These are phyloP conservation scores for Andricus grossulariae DNA, from an alignment of 1,140 invertebrate genomes.

Conservation along the genomic window DNA sequence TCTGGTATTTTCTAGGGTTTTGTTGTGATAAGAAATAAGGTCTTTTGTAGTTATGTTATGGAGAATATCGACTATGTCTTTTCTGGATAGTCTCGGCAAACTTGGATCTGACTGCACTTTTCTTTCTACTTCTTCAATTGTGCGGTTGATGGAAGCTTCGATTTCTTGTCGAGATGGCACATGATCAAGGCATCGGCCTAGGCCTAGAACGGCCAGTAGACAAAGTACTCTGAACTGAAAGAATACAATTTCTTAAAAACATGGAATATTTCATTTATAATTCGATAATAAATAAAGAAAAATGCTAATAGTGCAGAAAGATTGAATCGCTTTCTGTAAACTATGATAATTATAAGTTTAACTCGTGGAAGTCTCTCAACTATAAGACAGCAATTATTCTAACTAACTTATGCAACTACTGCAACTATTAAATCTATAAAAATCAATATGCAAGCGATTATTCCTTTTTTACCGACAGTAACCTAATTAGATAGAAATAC, in stretches of 20 bases:
- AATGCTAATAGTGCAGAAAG: too few species aligned
- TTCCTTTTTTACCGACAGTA: too few species aligned
- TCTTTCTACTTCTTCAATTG: slow-evolving; percentile 79
- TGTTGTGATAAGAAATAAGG: slow-evolving; percentile 69
- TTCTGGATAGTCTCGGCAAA: slow-evolving; percentile 77
- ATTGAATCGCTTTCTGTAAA: too few species aligned
- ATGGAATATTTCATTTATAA: too few species aligned
- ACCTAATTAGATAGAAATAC: too few species aligned
- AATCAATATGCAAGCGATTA: too few species aligned
- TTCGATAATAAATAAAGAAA: too few species aligned
- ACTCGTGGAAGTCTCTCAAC: too few species aligned
- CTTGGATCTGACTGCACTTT: slow-evolving; percentile 76
- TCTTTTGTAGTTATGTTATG: slow-evolving; percentile 76
- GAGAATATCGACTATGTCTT: slow-evolving; percentile 79
- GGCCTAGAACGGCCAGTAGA: slow-evolving; percentile 60
- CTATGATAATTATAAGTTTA: too few species aligned
- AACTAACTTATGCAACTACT: too few species aligned
- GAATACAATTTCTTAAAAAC: slow-evolving; percentile 7
- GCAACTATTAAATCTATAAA: too few species aligned
- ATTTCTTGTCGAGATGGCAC: slow-evolving; percentile 62
- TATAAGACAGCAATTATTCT: too few species aligned
- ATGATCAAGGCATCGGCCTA: slow-evolving; percentile 55
- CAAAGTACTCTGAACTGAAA: slow-evolving; percentile 64
- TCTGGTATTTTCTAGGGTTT: slow-evolving; percentile 67
- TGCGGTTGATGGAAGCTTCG: slow-evolving; percentile 75